These are phyloP conservation scores for Pseudococcus jackbeardsleyi DNA, from an alignment of 2,888 invertebrate genomes.

Conservation along the genomic window DNA sequence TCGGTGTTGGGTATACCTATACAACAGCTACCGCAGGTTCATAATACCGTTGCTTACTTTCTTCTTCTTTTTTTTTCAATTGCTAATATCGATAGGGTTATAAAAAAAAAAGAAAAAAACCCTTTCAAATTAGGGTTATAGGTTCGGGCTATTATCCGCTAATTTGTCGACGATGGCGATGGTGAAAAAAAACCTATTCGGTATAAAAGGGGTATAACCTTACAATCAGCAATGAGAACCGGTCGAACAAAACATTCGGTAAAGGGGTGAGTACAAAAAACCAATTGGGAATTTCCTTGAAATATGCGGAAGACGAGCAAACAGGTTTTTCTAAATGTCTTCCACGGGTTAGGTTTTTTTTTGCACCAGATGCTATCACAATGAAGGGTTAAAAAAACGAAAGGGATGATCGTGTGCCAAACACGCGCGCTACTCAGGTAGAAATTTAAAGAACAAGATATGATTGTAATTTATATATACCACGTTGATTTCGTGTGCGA, in stretches of 20 bases:
- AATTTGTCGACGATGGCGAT: conserved; percentile 36
- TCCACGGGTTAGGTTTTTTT: conserved; percentile 18
- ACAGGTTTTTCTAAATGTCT: conserved; percentile 57
- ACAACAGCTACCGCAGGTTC: background rate
- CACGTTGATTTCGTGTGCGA: conserved; percentile 49
- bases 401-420: conserved; percentile 61
- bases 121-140: conserved; percentile 29
- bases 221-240: background rate
- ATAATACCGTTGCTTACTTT: conserved; percentile 3
- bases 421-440: conserved; percentile 61
- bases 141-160: conserved; percentile 56
- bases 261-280: conserved; percentile 52
- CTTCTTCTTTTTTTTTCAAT: conserved; percentile 14
- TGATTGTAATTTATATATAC: conserved; percentile 60
- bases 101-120: background rate
- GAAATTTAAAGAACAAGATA: conserved; percentile 61
- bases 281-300: conserved; percentile 24
- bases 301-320: conserved; percentile 60
- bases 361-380: conserved; percentile 44
- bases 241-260: conserved; percentile 31
- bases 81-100: background rate
- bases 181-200: conserved; percentile 7
- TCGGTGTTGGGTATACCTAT: background rate
- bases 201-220: conserved; percentile 27
- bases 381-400: conserved; percentile 59